These are phyloP conservation scores for Scleropages formosus DNA, from an alignment of 2,797 vertebrate genomes.

Conservation along the genomic window DNA sequence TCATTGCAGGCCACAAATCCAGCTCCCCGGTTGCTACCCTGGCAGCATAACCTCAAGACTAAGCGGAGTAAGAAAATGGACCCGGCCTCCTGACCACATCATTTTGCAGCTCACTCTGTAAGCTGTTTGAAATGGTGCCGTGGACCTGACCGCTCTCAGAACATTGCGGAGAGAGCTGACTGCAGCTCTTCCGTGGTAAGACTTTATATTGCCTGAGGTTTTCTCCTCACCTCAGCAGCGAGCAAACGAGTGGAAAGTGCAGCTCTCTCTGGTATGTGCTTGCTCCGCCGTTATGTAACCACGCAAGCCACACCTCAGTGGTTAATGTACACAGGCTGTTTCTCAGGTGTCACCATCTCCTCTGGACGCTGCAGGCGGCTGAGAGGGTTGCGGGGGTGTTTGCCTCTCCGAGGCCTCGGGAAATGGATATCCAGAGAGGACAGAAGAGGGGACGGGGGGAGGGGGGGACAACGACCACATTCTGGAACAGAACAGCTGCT, in stretches of 20 bases:
- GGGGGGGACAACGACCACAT: background rate
- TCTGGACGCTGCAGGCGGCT: background rate
- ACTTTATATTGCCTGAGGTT: background rate
- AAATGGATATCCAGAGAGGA: background rate
- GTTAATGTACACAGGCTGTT: slow-evolving; percentile 1
- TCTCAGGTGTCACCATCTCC: background rate
- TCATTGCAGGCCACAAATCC: slow-evolving; percentile 6
- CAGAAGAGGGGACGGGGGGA: background rate
- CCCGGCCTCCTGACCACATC: background rate
- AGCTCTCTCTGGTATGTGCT: background rate
- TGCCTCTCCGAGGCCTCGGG: background rate
- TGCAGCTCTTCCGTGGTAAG: background rate
- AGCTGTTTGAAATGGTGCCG: background rate
- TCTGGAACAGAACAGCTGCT: background rate
- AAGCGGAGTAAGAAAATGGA: background rate
- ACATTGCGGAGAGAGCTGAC: background rate
- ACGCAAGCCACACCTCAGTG: background rate
- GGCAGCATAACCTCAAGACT: background rate
- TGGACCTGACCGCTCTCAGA: background rate
- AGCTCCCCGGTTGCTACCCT: background rate
- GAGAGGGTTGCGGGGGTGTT: background rate
- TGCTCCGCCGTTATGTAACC: background rate
- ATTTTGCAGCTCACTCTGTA: background rate
- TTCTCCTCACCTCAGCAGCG: background rate
- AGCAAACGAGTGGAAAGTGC: background rate